Evolutionary conservation across 2,113 vertebrate species (phyloP).

Genomic region (Prolemur simus): DNA sequence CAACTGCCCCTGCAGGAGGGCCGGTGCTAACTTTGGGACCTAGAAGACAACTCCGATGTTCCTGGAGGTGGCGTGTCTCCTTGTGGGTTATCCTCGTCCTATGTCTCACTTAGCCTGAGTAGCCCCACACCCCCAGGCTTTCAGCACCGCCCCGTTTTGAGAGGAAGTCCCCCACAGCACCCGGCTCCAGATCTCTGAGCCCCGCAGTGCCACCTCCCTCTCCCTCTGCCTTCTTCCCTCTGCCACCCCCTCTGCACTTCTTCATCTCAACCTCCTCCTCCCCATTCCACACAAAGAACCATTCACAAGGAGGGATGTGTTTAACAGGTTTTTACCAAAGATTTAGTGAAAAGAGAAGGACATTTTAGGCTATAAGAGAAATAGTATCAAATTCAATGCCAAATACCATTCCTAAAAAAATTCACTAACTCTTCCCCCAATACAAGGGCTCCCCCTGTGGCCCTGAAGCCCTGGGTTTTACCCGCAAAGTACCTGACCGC

Average conservation of each 20-base stretch:
- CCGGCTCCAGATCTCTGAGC: fast-evolving
- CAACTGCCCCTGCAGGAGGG: not conserved
- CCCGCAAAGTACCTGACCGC: fast-evolving
- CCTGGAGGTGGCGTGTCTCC: not conserved
- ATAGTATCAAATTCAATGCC: not conserved
- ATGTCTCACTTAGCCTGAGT: not conserved
- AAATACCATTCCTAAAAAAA: not conserved
- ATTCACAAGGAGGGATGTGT: not conserved
- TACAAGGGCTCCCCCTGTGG: not conserved
- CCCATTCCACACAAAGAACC: not conserved
- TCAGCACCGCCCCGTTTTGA: too few species aligned
- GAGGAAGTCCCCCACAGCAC: not conserved
- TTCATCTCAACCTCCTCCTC: not conserved
- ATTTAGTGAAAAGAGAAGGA: not conserved
- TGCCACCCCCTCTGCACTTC: fast-evolving
- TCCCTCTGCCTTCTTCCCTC: not conserved
- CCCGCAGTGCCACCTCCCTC: not conserved
- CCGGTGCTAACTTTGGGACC: not conserved
- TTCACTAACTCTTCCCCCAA: not conserved
- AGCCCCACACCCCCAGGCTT: not conserved
- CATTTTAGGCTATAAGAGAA: not conserved
- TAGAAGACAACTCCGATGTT: not conserved
- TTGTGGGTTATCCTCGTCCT: not conserved
- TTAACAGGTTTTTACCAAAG: not conserved
- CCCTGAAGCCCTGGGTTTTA: not conserved